Base-by-base conservation (phyloP, 1,140 invertebrate genomes). In the Helicoverpa zea region DNA sequence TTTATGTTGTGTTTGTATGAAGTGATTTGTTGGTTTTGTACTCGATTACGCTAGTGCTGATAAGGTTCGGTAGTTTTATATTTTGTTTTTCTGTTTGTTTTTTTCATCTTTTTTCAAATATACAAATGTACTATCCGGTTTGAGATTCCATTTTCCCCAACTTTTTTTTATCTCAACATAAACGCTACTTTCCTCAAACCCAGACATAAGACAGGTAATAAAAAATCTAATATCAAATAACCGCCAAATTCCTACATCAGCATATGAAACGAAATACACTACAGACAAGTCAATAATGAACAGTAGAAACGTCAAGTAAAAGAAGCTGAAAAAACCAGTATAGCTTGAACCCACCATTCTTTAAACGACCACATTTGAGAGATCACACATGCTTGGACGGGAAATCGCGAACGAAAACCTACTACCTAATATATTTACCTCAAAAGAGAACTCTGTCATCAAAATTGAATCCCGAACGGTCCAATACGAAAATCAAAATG, bases 381-480 rank as follows among this genome's bases (percentile, higher is more conserved):
- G 61, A 23, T 12, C 75, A 35, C 2, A 11, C 2, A 43, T 4
- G n/a, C 9, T 11, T 77, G 75, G 75, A 64, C 49, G 47, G 18
- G 61, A 66, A 66, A 77, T 64, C 61, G 61, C 75, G 75, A 77
- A 52, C 51, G 59, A 66, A 76, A 77, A 77, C 47, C 61, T 61
- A n/a, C 43, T 76, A 76, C 73, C 73, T 76, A 52, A 66, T 77
- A 77, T 77, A 66, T 77, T 61, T 77, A 77, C 75, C 61, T 66
- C 61, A 77, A 77, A 77, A 77, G 75, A 66, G 75, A 54, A 64
- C 75, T 77, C 51, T 66, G 75, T 77, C 75, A 77, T 77, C 75
- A 77, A 77, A 66, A 77, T 77, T 66, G 75, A 64, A 77, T 66
- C 59, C 66, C 61, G 75, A 35, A n/a, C 16, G 29, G 61, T 66